Percentiles rank a stretch among this genome's conserved stretches.
Evolutionary conservation across 2,797 vertebrate genomes (phyloP).

Genomic region (Steatocranus sp.): DNA sequence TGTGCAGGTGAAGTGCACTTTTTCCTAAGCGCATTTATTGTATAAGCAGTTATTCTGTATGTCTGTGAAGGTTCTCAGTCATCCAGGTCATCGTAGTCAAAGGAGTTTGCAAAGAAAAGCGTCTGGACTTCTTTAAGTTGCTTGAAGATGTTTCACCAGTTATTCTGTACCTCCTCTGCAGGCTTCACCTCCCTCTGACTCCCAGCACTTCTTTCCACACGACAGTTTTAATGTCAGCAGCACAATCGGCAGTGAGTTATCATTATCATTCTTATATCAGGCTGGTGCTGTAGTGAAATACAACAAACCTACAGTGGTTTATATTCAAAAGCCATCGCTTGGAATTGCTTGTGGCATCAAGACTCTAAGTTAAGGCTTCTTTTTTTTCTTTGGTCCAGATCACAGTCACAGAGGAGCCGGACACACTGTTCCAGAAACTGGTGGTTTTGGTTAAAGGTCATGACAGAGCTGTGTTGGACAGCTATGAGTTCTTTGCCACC

Average conservation of each 20-base stretch:
- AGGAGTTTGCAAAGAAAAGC: no score
- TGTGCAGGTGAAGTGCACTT: neutral
- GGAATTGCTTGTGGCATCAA: neutral
- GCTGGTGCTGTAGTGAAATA: neutral
- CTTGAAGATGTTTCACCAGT: no score
- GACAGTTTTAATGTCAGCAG: constrained; percentile 22
- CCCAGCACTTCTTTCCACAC: constrained; percentile 55
- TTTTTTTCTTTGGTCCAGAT: constrained; percentile 66
- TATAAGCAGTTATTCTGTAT: neutral
- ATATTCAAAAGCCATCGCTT: neutral
- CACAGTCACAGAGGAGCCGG: constrained; percentile 84
- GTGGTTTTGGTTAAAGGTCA: constrained; percentile 89
- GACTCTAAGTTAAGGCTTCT: neutral
- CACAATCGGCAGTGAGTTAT: constrained; percentile 49
- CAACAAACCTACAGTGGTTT: neutral
- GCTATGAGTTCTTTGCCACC: constrained; percentile 90
- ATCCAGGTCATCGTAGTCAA: no score
- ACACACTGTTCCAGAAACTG: constrained; percentile 84
- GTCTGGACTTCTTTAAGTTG: no score
- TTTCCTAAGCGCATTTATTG: neutral
- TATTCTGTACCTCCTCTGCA: neutral
- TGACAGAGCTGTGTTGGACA: constrained; percentile 88
- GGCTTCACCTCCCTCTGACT: constrained; percentile 11
- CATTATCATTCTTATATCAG: neutral
- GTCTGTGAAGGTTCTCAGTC: no score